A percentile compares a stretch with the other conserved stretches of the same genome.
phyloP scores from a whole-genome alignment of 2,113 vertebrate species.

The Elanus axillaris region DNA sequence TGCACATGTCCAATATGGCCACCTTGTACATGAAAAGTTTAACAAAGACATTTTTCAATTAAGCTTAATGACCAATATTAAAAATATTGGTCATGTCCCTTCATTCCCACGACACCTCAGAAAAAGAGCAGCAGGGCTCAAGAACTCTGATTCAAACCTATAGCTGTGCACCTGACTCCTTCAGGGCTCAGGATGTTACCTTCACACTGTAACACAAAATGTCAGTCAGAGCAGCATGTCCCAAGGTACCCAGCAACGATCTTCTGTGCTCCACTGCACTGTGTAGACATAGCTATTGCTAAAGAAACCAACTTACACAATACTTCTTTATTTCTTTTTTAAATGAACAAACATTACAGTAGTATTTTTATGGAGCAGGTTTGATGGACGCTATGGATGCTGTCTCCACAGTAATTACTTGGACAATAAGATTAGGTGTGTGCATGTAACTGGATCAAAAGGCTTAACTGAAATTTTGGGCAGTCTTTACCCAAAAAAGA shows the following conservation, averaged over 20 bases:
- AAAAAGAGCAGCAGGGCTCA: background rate
- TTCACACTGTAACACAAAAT: background rate
- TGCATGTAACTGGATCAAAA: background rate
- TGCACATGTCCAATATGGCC: too few species aligned
- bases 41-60: background rate
- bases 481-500: background rate
- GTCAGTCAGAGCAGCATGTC: background rate
- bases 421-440: background rate
- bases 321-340: background rate
- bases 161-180: background rate
- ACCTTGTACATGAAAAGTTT: background rate
- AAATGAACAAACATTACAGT: background rate
- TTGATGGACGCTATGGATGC: background rate
- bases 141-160: background rate
- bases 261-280: background rate
- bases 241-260: background rate
- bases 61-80: background rate
- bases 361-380: background rate
- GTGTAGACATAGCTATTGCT: background rate
- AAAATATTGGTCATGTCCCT: background rate
- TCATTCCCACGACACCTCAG: background rate
- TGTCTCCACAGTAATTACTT: background rate
- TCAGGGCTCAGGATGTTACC: background rate
- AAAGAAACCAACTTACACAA: background rate
- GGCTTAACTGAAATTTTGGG: background rate